A percentile compares a stretch with the other conserved stretches of the same genome.
Conservation (phyloP, 2,113 vertebrate genomes). For the Sminthopsis crassicaudata region DNA sequence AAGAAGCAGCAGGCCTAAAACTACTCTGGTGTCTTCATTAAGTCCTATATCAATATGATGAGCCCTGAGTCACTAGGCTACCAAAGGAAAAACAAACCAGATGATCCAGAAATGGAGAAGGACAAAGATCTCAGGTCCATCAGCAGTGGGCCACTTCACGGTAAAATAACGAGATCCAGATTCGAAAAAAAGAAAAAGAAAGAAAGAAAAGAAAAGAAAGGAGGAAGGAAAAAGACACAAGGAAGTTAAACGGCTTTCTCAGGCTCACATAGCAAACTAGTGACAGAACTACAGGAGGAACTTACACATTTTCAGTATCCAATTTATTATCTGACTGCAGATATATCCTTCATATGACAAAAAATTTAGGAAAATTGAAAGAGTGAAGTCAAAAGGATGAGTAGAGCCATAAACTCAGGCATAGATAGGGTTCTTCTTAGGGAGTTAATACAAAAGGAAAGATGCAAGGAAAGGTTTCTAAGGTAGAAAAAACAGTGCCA, state of each 20-base stretch:
- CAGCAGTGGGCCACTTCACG: not conserved
- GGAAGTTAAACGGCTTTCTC: not conserved
- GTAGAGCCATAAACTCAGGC: too few species aligned
- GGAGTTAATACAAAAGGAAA: not conserved
- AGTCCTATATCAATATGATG: not conserved
- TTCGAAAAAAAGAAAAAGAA: not conserved
- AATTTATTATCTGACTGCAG: not conserved
- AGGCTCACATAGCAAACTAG: not conserved
- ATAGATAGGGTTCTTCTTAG: not conserved
- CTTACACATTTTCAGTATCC: not conserved
- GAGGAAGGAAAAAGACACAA: not conserved
- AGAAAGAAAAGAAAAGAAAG: not conserved
- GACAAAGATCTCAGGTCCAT: not conserved
- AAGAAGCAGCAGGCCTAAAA: not conserved
- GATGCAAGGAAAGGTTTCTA: fast-evolving
- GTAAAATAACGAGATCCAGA: not conserved
- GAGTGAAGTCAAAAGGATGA: fast-evolving
- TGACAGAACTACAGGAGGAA: not conserved
- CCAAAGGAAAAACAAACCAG: not conserved
- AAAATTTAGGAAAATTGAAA: not conserved
- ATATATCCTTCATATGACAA: not conserved
- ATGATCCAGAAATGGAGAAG: not conserved
- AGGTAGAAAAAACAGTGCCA: not conserved
- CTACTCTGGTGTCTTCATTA: not conserved
- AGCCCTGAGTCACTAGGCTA: not conserved